Percentiles rank a stretch among this genome's conserved stretches.
phyloP scores from a whole-genome alignment of 2,797 vertebrate species.

The Lepilemur ruficaudatus region DNA sequence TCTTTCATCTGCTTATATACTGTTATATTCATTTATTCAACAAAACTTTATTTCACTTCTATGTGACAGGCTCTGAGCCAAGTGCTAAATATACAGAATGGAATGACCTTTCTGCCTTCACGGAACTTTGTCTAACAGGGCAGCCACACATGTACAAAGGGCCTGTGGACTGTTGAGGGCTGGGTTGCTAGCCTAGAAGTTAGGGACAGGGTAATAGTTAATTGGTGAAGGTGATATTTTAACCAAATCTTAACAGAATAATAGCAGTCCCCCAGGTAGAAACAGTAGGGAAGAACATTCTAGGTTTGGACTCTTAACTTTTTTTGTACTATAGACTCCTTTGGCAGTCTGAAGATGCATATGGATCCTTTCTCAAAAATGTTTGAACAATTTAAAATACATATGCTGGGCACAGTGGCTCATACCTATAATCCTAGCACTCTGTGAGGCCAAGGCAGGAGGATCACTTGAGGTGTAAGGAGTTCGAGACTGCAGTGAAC shows the following conservation, averaged over 20 bases:
- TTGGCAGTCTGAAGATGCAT: background rate
- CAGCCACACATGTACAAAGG: background rate
- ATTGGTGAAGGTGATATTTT: background rate
- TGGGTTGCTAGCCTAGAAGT: background rate
- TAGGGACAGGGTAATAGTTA: background rate
- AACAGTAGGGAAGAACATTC: background rate
- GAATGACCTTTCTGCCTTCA: background rate
- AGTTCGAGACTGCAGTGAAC: too few species aligned
- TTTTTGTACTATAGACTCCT: background rate
- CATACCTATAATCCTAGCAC: too few species aligned
- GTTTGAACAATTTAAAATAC: conserved; percentile 1
- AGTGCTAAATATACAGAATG: background rate
- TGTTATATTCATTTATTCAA: background rate
- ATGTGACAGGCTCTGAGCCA: background rate
- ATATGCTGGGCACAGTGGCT: background rate
- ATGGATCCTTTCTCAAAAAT: background rate
- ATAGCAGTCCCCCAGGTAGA: background rate
- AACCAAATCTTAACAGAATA: background rate
- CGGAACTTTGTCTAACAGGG: background rate
- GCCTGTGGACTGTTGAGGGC: background rate
- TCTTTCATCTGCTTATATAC: background rate
- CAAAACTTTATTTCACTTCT: background rate
- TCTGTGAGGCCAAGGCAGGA: too few species aligned
- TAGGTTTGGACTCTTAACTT: background rate
- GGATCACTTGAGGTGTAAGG: too few species aligned